Base-by-base conservation (phyloP, 2,797 vertebrate species). In the Enoplosus armatus region DNA sequence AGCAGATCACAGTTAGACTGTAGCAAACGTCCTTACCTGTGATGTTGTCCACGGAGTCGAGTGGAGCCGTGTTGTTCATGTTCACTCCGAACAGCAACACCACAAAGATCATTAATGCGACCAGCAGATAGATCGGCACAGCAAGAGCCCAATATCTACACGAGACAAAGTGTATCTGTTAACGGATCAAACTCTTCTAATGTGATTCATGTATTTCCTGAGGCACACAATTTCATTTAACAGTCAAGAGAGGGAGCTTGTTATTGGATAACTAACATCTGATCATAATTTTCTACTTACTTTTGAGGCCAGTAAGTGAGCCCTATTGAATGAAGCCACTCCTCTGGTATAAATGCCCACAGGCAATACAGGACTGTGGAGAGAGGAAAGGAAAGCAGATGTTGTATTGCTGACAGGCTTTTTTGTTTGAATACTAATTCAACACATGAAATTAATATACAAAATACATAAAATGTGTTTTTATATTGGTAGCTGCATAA, bases 281-380 rank as follows among this genome's bases (percentile, higher is more conserved):
- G 1, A 27, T 39, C 4, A 31, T 20, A 8, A 6, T 2, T 24
- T 65, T 47, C 0, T 66, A 95, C 97, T 95, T 95, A 98, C 98
- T 98, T 99, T 90, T 99, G 98, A 90, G 98, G 98, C 98, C 97
- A 99, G 80, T 99, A 99, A 0, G 97, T 97, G 72, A 99, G 94
- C 63, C 97, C 97, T 66, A 98, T 27, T 5, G 96, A 96, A 86
- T 97, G 95, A 16, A 99, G 96, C 97, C 98, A 99, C 39, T 95
- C 93, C 48, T 98, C 98, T 5, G 98, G 98, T 90, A 97, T 9
- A 20, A 95, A 98, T 0, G 98, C 98, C 98, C 98, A 99, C 33
- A 98, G 88, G 16, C 97, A 95, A 85, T 97, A 99, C 4, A 99
- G 83, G 79, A 96, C 98, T 99, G 83, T 35, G 12, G 24, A 84